Conservation (phyloP, 2,888 invertebrate species). For the Amblyjoppa proteus region DNA sequence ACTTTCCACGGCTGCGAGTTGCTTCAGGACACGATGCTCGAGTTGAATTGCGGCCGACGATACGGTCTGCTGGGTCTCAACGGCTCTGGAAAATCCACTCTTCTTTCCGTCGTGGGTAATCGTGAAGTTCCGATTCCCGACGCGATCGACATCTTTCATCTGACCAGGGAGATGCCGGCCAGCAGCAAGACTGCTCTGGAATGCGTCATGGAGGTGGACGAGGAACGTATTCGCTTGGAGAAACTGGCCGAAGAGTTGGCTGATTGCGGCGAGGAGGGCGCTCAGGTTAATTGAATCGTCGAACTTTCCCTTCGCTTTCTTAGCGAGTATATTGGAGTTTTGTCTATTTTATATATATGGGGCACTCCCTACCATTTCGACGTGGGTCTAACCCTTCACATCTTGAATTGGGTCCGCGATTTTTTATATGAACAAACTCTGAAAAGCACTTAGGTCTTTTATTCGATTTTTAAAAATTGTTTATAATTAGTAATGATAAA, state of each 20-base stretch:
- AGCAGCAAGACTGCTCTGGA: conserved; percentile 97
- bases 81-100: conserved; percentile 98
- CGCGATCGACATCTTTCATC: conserved; percentile 98
- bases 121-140: conserved; percentile 98
- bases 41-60: conserved; percentile 98
- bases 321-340: not conserved
- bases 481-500: not conserved
- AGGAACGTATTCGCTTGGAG: conserved; percentile 96
- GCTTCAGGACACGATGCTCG: conserved; percentile 97
- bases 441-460: too few relatives aligned
- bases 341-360: not conserved
- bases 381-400: too few relatives aligned
- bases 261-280: conserved; percentile 93
- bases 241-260: conserved; percentile 96
- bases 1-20: conserved; percentile 99
- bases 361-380: too few relatives aligned
- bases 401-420: too few relatives aligned
- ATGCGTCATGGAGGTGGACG: conserved; percentile 99
- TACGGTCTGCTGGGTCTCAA: conserved; percentile 99
- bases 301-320: not conserved
- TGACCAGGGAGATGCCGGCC: conserved; percentile 99
- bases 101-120: conserved; percentile 95
- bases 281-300: conserved; percentile 76
- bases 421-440: too few relatives aligned
- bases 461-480: not conserved